These are phyloP conservation scores for Whitmania pigra DNA, from an alignment of 1,140 invertebrate species.

Conservation along the genomic window DNA sequence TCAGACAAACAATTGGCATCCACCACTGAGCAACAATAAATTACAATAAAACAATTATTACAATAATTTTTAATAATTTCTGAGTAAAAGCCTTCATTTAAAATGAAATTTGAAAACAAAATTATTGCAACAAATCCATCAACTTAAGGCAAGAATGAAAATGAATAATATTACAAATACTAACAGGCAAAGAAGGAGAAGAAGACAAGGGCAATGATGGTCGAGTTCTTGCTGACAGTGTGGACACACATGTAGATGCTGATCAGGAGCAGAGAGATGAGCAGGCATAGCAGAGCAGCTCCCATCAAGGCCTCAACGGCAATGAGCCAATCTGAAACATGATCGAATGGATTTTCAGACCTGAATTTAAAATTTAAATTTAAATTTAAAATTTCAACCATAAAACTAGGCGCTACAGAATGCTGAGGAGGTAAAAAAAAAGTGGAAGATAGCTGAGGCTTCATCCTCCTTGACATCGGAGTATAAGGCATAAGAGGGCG, in stretches of 20 bases:
- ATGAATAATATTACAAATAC: neutral
- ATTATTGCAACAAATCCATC: neutral
- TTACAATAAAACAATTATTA: no score
- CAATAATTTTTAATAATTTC: no score
- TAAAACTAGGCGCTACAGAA: no score
- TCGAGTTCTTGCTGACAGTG: slow-evolving; percentile 25
- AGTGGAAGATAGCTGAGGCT: no score
- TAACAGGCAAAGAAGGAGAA: slow-evolving; percentile 23
- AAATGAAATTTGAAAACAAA: neutral
- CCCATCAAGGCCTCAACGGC: slow-evolving; percentile 22
- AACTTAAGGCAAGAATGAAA: neutral
- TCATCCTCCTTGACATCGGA: no score
- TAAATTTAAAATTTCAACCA: no score
- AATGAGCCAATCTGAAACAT: slow-evolving; percentile 14
- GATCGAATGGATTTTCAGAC: neutral
- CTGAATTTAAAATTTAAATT: no score
- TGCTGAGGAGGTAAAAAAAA: no score
- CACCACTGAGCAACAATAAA: no score
- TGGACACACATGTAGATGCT: slow-evolving; percentile 25
- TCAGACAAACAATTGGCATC: no score
- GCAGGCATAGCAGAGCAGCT: slow-evolving; percentile 18
- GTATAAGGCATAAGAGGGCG: no score
- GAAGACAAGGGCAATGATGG: slow-evolving; percentile 24
- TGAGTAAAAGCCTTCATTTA: no score
- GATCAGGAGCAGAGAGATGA: slow-evolving; percentile 23